Conservation (phyloP, 2,888 invertebrate genomes). For the Willowsia nigromaculata region DNA sequence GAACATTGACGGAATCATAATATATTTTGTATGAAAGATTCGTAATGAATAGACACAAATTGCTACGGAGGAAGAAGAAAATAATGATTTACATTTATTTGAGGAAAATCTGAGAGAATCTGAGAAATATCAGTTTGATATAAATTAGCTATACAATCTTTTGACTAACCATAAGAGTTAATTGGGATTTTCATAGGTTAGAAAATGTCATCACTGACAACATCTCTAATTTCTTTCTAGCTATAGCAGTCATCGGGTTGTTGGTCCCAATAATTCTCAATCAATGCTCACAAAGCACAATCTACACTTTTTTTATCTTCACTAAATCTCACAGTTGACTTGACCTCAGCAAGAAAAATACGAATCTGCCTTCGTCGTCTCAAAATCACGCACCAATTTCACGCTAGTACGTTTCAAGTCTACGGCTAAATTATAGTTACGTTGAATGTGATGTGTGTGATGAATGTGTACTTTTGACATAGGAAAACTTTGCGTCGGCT, state of each 20-base stretch:
- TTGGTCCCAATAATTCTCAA: slow-evolving; percentile 13
- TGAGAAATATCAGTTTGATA: background rate
- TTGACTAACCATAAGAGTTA: background rate
- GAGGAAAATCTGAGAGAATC: background rate
- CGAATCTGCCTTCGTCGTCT: background rate
- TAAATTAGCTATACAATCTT: background rate
- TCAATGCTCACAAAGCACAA: background rate
- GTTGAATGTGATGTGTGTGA: slow-evolving; percentile 3
- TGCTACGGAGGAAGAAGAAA: background rate
- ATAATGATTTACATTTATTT: slow-evolving; percentile 13
- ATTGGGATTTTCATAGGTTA: slow-evolving; percentile 9
- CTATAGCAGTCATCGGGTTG: slow-evolving; percentile 16
- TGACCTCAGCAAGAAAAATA: slow-evolving; percentile 8
- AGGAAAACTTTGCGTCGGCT: background rate
- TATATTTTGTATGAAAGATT: background rate
- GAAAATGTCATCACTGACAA: slow-evolving; percentile 17
- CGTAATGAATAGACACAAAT: background rate
- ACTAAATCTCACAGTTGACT: background rate
- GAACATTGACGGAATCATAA: background rate
- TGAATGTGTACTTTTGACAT: slow-evolving; percentile 21
- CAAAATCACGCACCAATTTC: slow-evolving; percentile 12
- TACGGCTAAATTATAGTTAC: slow-evolving; percentile 34
- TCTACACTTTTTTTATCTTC: background rate
- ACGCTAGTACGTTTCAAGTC: slow-evolving; percentile 23
- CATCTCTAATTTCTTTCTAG: slow-evolving; percentile 15